phyloP scores from a whole-genome alignment of 2,113 vertebrate genomes.

The Microtus richardsoni region DNA sequence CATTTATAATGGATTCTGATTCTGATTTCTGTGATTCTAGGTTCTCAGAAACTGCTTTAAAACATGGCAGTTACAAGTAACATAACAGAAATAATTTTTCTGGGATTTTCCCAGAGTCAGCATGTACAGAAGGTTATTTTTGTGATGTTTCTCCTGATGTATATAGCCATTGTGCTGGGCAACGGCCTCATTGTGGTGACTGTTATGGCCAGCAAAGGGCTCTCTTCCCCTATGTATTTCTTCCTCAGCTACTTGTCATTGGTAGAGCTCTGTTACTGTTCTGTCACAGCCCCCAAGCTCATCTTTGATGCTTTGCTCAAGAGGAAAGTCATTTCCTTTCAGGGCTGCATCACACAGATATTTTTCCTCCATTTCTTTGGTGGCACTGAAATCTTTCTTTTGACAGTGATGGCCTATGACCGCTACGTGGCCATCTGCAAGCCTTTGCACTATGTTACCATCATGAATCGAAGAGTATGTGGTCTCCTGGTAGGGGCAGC shows the following conservation, averaged over 20 bases:
- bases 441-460: constrained; percentile 18
- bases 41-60: background rate
- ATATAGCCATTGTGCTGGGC: constrained; percentile 44
- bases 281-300: constrained; percentile 77
- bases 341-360: constrained; percentile 77
- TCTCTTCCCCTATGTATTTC: constrained; percentile 81
- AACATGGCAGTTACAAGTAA: constrained; percentile 44
- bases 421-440: constrained; percentile 77
- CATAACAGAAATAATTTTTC: constrained; percentile 52
- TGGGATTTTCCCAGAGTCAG: constrained; percentile 55
- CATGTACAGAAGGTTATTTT: constrained; percentile 40
- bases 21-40: constrained; percentile 22
- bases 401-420: constrained; percentile 80
- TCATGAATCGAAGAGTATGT: constrained; percentile 56
- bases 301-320: constrained; percentile 73
- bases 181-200: constrained; percentile 66
- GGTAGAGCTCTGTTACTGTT: constrained; percentile 80
- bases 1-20: background rate
- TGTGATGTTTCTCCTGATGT: constrained; percentile 62
- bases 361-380: constrained; percentile 80
- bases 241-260: constrained; percentile 79
- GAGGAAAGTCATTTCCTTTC: constrained; percentile 73
- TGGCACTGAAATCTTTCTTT: constrained; percentile 79
- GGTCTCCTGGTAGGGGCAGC: constrained; percentile 52
- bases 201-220: constrained; percentile 56